Evolutionary conservation across 2,113 vertebrate species (phyloP), one percentile per base, ranked within the genome.

Genomic region (Gasterosteus aculeatus): DNA sequence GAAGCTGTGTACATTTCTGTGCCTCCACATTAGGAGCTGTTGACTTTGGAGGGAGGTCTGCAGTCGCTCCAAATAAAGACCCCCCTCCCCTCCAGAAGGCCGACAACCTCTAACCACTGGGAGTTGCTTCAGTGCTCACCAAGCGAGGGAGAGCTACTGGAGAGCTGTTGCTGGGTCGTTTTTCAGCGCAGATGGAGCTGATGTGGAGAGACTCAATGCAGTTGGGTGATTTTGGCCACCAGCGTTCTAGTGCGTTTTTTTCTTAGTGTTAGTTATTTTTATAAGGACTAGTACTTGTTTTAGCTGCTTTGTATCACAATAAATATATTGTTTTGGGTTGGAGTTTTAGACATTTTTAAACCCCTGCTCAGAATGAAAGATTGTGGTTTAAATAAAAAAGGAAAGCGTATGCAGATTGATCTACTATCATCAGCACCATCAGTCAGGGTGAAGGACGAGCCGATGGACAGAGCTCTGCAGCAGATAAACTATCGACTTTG

Each of bases 61-160:
- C 75, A 82, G 46, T 58, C 66, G 53, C 58, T 69, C 80, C 51
- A 78, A 75, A 83, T 65, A 68, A 19, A 87, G 46, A 60, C 58
- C 57, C 38, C 69, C 33, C 49, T 2, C 41, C 9, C 41, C 19
- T 8, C 18, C 10, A 12, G 12, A 12, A 51, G 51, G 39, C 59
- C 58, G 72, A 38, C 63, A 81, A 69, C 60, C 51, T 69, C 47
- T 6, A 67, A 58, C 58, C 60, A 67, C 3, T 39, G 71, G 77
- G 84, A 2, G 10, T 54, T 67, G 82, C 80, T 70, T 67, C 71
- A 58, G 29, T 11, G 19, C 72, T 77, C 69, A 69, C 46, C 73
- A 15, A 46, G 73, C 64, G 61, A n/a, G 26, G 38, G 22, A 11
- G 61, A 7, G 54, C 15, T 15, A 41, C 38, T 41, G 63, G 39